phyloP scores from a whole-genome alignment of 1,140 invertebrate genomes.

The Grapholita molesta region DNA sequence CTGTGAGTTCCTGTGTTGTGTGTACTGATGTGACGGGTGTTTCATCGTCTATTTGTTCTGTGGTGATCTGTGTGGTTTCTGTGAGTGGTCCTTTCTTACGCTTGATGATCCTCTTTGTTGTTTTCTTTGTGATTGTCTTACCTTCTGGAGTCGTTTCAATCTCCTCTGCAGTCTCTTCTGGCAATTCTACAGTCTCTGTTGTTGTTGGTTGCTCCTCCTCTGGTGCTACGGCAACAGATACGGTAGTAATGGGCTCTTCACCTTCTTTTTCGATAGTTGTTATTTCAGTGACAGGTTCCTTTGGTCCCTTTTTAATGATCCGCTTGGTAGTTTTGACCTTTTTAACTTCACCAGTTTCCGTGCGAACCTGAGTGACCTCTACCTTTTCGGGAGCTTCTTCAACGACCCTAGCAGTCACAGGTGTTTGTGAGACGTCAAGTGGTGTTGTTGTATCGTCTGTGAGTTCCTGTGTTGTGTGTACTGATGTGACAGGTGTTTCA shows the following conservation, averaged over 20 bases:
- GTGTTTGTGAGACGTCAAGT: neutral
- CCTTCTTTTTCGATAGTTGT: constrained; percentile 69
- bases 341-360: neutral
- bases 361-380: constrained; percentile 18
- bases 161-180: neutral
- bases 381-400: constrained; percentile 22
- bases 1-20: neutral
- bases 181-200: neutral
- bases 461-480: neutral
- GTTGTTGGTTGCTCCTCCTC: neutral
- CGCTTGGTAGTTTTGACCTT: neutral
- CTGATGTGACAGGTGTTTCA: neutral
- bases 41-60: neutral
- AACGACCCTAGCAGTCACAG: neutral
- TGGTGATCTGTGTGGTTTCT: neutral
- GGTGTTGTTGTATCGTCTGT: neutral
- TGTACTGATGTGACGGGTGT: neutral
- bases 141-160: neutral
- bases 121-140: neutral
- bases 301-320: constrained; percentile 47
- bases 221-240: constrained; percentile 23
- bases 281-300: constrained; percentile 66
- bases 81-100: neutral
- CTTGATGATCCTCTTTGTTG: neutral
- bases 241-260: constrained; percentile 50